phyloP scores from a whole-genome alignment of 2,797 vertebrate genomes.

The Sebastes diploproa region DNA sequence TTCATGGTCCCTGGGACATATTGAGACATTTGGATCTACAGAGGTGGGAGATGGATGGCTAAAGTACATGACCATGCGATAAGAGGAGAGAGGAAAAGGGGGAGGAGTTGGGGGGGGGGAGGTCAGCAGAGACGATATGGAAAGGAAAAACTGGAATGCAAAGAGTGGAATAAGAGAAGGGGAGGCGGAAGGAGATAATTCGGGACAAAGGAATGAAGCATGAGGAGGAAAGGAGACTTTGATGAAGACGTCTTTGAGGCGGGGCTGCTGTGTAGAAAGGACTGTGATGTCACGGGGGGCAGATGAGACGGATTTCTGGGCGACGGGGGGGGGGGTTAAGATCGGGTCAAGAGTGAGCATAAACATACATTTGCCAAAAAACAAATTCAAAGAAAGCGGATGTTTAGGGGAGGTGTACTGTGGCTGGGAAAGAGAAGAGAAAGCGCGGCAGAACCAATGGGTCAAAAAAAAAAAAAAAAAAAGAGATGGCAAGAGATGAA shows the following conservation, averaged over 20 bases:
- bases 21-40: conserved; percentile 72
- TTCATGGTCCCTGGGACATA: conserved; percentile 75
- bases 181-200: conserved; percentile 26
- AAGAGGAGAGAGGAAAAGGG: conserved; percentile 24
- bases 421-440: neutral
- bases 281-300: conserved; percentile 40
- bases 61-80: conserved; percentile 76
- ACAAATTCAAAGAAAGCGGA: conserved; percentile 18
- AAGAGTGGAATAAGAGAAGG: conserved; percentile 34
- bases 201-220: conserved; percentile 42
- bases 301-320: conserved; percentile 50
- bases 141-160: conserved; percentile 45
- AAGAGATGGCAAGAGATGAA: conserved; percentile 27
- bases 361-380: conserved; percentile 25
- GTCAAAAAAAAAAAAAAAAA: neutral
- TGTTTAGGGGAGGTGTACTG: neutral
- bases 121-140: conserved; percentile 38
- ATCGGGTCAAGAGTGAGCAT: conserved; percentile 61
- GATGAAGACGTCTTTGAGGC: conserved; percentile 66
- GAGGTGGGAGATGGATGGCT: conserved; percentile 78
- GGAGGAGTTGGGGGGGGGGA: neutral
- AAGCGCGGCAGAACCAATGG: neutral
- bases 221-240: conserved; percentile 38
- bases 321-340: conserved; percentile 52
- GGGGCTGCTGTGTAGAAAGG: conserved; percentile 41